Percentiles rank a stretch among this genome's conserved stretches.
Evolutionary conservation across 2,888 invertebrate genomes (phyloP).

Genomic region (Stramonita haemastoma): DNA sequence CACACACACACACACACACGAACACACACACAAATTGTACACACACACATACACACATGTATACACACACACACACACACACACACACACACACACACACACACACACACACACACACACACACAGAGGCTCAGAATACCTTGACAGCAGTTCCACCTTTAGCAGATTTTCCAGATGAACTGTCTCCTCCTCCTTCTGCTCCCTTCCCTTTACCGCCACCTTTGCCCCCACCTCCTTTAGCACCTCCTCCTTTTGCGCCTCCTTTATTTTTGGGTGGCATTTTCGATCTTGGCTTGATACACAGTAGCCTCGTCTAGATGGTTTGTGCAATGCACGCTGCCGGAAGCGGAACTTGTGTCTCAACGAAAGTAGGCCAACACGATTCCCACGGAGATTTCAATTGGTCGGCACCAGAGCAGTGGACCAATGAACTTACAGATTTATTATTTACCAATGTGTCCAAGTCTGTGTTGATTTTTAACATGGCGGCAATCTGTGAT

Average conservation of each 20-base stretch:
- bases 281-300: not conserved
- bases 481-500: constrained; percentile 43
- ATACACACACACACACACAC: too few relatives aligned
- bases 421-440: constrained; percentile 48
- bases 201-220: constrained; percentile 62
- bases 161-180: constrained; percentile 56
- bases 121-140: constrained; percentile 57
- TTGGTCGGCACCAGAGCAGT: constrained; percentile 45
- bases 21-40: too few relatives aligned
- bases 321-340: constrained; percentile 19
- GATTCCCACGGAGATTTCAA: constrained; percentile 41
- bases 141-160: constrained; percentile 78
- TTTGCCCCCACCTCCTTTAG: constrained; percentile 66
- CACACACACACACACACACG: too few relatives aligned
- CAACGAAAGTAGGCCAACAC: constrained; percentile 35
- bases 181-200: constrained; percentile 62
- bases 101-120: too few relatives aligned
- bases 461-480: constrained; percentile 22
- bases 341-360: constrained; percentile 22
- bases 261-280: constrained; percentile 71
- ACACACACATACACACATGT: too few relatives aligned
- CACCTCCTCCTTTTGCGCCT: constrained; percentile 49
- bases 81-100: too few relatives aligned
- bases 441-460: constrained; percentile 33
- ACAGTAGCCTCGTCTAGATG: not conserved